Evolutionary conservation across 2,888 invertebrate species (phyloP).

Genomic region (Allygus modestus): DNA sequence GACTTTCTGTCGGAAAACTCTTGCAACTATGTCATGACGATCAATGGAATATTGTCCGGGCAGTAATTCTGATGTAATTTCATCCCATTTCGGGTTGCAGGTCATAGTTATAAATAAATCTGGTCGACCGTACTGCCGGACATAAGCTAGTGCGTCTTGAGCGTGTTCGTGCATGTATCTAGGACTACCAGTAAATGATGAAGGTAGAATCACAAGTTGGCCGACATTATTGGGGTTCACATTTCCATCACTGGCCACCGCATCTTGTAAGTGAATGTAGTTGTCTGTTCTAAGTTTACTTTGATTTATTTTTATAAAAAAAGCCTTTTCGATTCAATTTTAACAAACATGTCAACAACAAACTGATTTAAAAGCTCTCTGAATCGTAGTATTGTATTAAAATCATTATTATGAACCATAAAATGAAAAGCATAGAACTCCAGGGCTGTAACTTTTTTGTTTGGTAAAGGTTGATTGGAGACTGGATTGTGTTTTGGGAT

Average conservation of each 20-base stretch:
- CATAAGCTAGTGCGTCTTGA: constrained; percentile 72
- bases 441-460: constrained; percentile 65
- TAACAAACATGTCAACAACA: neutral
- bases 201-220: constrained; percentile 70
- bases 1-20: too few relatives aligned
- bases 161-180: constrained; percentile 72
- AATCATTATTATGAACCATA: neutral
- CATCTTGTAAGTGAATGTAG: constrained; percentile 67
- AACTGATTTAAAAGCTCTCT: neutral
- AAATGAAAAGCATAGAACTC: constrained; percentile 67
- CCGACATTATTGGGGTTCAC: too few relatives aligned
- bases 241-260: constrained; percentile 53
- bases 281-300: constrained; percentile 69
- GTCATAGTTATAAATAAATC: constrained; percentile 63
- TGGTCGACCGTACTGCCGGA: constrained; percentile 69
- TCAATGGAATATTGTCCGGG: too few relatives aligned
- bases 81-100: constrained; percentile 70
- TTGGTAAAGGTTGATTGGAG: constrained; percentile 60
- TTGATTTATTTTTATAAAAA: constrained; percentile 71
- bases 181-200: constrained; percentile 71
- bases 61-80: constrained; percentile 69
- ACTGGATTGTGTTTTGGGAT: constrained; percentile 60
- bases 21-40: too few relatives aligned
- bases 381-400: neutral
- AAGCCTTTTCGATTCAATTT: constrained; percentile 69